Evolutionary conservation across 2,888 invertebrate species (phyloP).

Genomic region (Drosophila meridionalis): DNA sequence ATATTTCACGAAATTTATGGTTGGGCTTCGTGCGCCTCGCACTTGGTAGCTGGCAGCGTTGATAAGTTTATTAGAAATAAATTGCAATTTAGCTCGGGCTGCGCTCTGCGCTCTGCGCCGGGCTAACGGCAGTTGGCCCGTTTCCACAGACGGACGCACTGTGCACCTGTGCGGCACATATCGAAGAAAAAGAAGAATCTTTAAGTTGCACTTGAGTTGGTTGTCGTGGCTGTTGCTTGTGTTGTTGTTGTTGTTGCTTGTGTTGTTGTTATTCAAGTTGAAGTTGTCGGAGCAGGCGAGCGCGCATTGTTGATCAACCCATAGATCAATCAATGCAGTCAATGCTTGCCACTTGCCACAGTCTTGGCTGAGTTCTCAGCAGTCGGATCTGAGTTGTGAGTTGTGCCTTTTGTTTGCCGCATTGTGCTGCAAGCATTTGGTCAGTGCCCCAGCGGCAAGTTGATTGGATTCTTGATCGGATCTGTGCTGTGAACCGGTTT

Average conservation of each 20-base stretch:
- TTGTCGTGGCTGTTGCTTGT: not conserved
- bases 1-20: constrained; percentile 78
- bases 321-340: constrained; percentile 78
- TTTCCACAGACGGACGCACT: constrained; percentile 42
- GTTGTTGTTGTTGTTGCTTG: not conserved
- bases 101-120: constrained; percentile 14
- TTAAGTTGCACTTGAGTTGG: constrained; percentile 28
- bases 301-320: constrained; percentile 71
- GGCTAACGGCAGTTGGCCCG: constrained; percentile 64
- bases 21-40: constrained; percentile 13
- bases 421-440: constrained; percentile 54
- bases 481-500: constrained; percentile 54
- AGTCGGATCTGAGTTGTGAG: constrained; percentile 36
- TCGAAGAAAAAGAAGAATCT: constrained; percentile 21
- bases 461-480: constrained; percentile 77
- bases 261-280: constrained; percentile 33
- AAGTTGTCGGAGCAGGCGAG: constrained; percentile 44
- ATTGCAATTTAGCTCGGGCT: constrained; percentile 73
- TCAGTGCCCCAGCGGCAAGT: constrained; percentile 69
- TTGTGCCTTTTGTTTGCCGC: constrained; percentile 61
- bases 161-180: constrained; percentile 57
- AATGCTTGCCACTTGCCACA: constrained; percentile 48
- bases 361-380: constrained; percentile 29
- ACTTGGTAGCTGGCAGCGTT: constrained; percentile 73
- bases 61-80: constrained; percentile 81